Percentiles rank a stretch among this genome's conserved stretches.
These are phyloP conservation scores for Galeopsomyia nigrocyanea DNA, from an alignment of 2,888 invertebrate species.

Conservation along the genomic window DNA sequence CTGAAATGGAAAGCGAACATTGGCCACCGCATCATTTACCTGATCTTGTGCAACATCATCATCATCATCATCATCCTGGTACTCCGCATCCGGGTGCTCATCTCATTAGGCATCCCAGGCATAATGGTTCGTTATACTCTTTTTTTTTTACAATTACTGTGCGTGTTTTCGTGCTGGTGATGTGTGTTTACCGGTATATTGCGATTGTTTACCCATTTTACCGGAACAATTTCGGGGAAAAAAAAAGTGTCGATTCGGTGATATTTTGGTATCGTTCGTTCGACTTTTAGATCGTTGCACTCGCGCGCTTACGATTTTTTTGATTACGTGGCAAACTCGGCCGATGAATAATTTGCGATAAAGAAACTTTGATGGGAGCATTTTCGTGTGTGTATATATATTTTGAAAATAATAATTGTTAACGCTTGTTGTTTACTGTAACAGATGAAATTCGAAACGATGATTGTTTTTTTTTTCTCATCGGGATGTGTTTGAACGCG, in stretches of 20 bases:
- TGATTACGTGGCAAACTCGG: slow-evolving; percentile 12
- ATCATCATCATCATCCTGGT: slow-evolving; percentile 45
- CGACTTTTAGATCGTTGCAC: slow-evolving; percentile 16
- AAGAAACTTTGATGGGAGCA: slow-evolving; percentile 17
- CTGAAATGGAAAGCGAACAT: slow-evolving; percentile 58
- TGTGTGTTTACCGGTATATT: too few relatives aligned
- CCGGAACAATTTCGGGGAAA: too few relatives aligned
- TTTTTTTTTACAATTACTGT: background rate
- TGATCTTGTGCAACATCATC: slow-evolving; percentile 59
- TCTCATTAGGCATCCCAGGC: slow-evolving; percentile 57
- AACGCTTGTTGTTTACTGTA: too few relatives aligned
- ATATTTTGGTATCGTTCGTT: slow-evolving; percentile 6
- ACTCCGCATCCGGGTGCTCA: slow-evolving; percentile 45
- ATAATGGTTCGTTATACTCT: slow-evolving; percentile 51
- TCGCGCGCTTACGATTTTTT: background rate
- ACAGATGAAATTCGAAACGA: too few relatives aligned
- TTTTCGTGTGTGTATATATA: slow-evolving; percentile 3
- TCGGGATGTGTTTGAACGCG: too few relatives aligned
- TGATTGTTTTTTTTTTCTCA: too few relatives aligned
- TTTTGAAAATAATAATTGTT: slow-evolving; percentile 3
- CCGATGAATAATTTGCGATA: slow-evolving; percentile 8
- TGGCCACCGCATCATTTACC: slow-evolving; percentile 65
- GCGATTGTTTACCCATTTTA: too few relatives aligned
- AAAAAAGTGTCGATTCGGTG: too few relatives aligned
- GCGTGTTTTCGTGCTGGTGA: background rate